Evolutionary conservation across 2,113 vertebrate species (phyloP), one percentile per base, ranked within the genome.

Genomic region (Strigops habroptila): DNA sequence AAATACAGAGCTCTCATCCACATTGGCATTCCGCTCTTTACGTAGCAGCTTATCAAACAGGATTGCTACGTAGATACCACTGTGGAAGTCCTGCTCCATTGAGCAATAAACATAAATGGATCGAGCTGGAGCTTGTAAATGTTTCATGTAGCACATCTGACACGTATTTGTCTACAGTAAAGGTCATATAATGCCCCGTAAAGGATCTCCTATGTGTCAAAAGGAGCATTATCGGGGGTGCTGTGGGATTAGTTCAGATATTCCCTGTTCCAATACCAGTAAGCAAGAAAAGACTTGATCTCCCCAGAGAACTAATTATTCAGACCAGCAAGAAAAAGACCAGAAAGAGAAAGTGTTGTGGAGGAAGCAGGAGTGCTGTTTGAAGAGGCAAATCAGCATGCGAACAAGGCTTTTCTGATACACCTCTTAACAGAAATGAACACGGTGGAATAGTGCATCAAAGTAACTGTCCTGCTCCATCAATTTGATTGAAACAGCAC

Each of bases 301-400:
- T 95, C 96, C 95, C 96, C 81, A 85, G 91, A 94, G 94, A 95
- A 92, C 96, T 97, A 95, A 93, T 96, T 96, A 97, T 93, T 96
- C 70, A 94, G 89, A 82, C 69, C 86, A 87, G 77, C 83, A 93
- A 70, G 88, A 90, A 91, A 89, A 95, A 93, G 91, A 91, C 83
- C 83, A 94, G 90, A 79, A 88, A 90, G 74, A 87, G 44, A 94
- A 91, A 77, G 80, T 30, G 12, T 80, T 85, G 22, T 14, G 69
- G 95, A 80, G 70, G 86, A 90, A 85, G 74, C 62, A 89, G 92
- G 67, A 70, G 67, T 51, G 62, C 83, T 82, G 84, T 93, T 95
- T 96, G 93, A 96, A 92, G 86, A 93, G 75, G 44, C 46, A 79
- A 80, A 96, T 91, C 81, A 59, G 77, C 80, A 53, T 69, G 74